A percentile compares a stretch with the other conserved stretches of the same genome.
Evolutionary conservation across 2,888 invertebrate species (phyloP).

Genomic region (Scaptomyza tumidula): DNA sequence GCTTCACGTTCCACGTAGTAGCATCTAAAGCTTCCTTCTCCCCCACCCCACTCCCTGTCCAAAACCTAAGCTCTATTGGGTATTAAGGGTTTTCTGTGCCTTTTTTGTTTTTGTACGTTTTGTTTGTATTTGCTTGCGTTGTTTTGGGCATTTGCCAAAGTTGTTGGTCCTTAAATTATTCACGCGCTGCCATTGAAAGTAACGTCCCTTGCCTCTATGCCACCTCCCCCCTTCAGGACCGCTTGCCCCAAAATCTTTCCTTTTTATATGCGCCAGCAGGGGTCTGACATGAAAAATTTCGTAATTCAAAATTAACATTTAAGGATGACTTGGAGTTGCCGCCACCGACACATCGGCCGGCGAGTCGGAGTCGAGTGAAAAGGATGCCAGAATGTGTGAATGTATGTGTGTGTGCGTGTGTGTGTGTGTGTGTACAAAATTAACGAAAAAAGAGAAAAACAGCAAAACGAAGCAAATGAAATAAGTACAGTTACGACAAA

Average conservation of each 20-base stretch:
- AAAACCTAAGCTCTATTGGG: conserved; percentile 75
- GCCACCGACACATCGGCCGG: conserved; percentile 39
- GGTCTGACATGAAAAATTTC: conserved; percentile 73
- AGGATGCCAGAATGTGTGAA: conserved; percentile 40
- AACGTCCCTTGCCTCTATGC: conserved; percentile 5
- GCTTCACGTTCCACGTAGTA: conserved; percentile 1
- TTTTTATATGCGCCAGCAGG: conserved; percentile 39
- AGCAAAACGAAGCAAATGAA: conserved; percentile 40
- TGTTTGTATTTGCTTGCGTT: conserved; percentile 24
- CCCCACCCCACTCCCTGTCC: neutral
- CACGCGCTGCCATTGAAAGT: conserved; percentile 57
- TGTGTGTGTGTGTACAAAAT: conserved; percentile 58
- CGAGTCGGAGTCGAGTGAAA: conserved; percentile 45
- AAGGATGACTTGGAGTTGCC: conserved; percentile 78
- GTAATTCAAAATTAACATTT: conserved; percentile 81
- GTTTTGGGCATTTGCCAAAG: conserved; percentile 62
- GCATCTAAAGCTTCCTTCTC: conserved; percentile 13
- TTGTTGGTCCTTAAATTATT: conserved; percentile 75
- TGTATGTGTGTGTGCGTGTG: conserved; percentile 21
- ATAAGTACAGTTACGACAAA: conserved; percentile 72
- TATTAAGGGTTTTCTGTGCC: conserved; percentile 73
- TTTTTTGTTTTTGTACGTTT: conserved; percentile 26
- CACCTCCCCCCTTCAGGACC: neutral
- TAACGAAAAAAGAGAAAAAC: conserved; percentile 65
- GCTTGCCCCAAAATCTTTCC: conserved; percentile 10